Conservation (phyloP, 2,888 invertebrate species). For the Cheilosia grossa region DNA sequence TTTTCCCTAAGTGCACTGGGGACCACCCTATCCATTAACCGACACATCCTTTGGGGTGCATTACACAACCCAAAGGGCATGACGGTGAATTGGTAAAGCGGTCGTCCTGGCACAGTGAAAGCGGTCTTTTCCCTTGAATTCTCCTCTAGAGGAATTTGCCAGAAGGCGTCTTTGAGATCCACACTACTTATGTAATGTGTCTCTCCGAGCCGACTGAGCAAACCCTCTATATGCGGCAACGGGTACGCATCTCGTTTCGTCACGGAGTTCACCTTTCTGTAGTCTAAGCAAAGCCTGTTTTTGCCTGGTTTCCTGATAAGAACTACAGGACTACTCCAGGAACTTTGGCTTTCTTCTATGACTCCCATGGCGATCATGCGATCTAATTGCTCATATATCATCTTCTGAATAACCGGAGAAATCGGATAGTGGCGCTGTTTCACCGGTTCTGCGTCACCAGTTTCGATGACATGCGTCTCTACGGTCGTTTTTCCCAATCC, state of each 20-base stretch:
- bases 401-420: background rate
- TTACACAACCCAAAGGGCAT: no score
- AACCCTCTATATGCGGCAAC: background rate
- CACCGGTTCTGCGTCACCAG: background rate
- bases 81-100: no score
- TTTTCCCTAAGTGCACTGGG: background rate
- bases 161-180: no score
- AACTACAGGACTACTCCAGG: slow-evolving; percentile 15
- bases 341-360: slow-evolving; percentile 12
- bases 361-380: slow-evolving; percentile 14
- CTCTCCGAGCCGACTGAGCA: background rate
- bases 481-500: background rate
- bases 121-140: no score
- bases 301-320: background rate
- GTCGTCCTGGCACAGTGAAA: no score
- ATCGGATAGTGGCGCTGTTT: slow-evolving; percentile 9
- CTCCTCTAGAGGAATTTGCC: no score
- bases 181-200: no score
- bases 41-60: background rate
- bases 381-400: background rate
- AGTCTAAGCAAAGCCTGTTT: background rate
- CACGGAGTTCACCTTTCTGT: no score
- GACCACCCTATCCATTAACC: background rate
- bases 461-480: slow-evolving; percentile 4
- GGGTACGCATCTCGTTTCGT: no score